Evolutionary conservation across 2,113 vertebrate genomes (phyloP), one percentile per base, ranked within the genome.

Genomic region (Bagarius yarrelli): DNA sequence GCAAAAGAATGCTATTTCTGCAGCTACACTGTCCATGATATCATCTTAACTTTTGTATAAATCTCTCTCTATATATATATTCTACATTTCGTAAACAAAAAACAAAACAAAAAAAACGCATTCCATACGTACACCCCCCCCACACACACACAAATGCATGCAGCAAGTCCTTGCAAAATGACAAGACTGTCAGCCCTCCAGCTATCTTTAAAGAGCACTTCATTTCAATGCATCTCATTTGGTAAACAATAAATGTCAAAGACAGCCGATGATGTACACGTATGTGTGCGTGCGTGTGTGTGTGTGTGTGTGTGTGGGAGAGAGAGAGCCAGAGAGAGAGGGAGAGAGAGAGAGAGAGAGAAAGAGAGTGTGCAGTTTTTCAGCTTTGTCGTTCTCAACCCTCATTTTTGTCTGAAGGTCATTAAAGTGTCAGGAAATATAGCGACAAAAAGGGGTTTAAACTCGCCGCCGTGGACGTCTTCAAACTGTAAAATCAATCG

Each of bases 181-280:
- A 56, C 64, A 70, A 44, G 53, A 64, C 80, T n/a, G 15, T 59
- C 30, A 57, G 66, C 44, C 23, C 64, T 70, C 25, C 32, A 69
- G 78, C 78, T 30, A 55, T 67, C 47, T 78, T 32, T 67, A 57
- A 75, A 74, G 71, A 75, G 80, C 47, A 81, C 32, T 63, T 55
- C 56, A 81, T 74, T 55, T 74, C 59, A 25, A 13, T 52, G 59
- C 27, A 66, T 61, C n/a, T 69, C 55, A 56, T 70, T 79, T 56
- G 34, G 64, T 79, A 69, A 79, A 79, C 78, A 79, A 69, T 53
- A 71, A 56, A 70, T 69, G 78, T 79, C 50, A 69, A n/a, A 76
- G 47, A 57, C 56, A 76, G 74, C 61, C 0, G 74, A 59, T 61
- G 55, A n/a, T 27, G 19, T 2, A 19, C 55, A 63, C 21, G n/a